These are phyloP conservation scores for Ceratothoa steindachneri DNA, from an alignment of 2,888 invertebrate genomes.

Conservation along the genomic window DNA sequence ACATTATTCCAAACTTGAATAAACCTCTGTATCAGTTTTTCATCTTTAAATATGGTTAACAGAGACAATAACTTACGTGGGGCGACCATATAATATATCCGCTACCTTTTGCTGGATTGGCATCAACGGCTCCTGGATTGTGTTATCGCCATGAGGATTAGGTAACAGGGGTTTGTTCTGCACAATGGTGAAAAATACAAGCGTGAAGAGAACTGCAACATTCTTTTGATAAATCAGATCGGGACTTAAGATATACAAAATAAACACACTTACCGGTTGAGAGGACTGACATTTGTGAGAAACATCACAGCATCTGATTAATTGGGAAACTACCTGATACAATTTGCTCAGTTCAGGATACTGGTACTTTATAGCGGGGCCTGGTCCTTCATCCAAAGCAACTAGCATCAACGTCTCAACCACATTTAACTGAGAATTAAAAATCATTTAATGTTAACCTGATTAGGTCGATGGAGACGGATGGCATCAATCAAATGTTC, in stretches of 20 bases:
- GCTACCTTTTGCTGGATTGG: slow-evolving; percentile 59
- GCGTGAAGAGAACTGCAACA: no score
- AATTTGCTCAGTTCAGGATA: slow-evolving; percentile 90
- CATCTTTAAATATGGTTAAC: neutral
- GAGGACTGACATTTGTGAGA: slow-evolving; percentile 63
- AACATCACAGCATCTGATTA: slow-evolving; percentile 89
- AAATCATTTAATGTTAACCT: neutral
- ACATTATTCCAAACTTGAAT: neutral
- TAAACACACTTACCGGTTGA: slow-evolving; percentile 33
- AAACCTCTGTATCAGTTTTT: neutral
- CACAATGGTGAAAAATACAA: no score
- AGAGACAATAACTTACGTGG: slow-evolving; percentile 67
- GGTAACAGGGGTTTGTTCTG: slow-evolving; percentile 62
- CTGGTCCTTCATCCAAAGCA: slow-evolving; percentile 86
- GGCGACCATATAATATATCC: slow-evolving; percentile 69
- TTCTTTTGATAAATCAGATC: no score
- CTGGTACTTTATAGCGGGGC: slow-evolving; percentile 90
- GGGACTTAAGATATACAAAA: no score
- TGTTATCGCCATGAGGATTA: slow-evolving; percentile 69
- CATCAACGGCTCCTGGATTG: slow-evolving; percentile 61
- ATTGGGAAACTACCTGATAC: slow-evolving; percentile 78
- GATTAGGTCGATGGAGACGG: no score
- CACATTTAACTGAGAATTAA: slow-evolving; percentile 67
- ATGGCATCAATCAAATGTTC: no score
- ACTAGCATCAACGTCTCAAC: slow-evolving; percentile 84